Percentiles rank a stretch among this genome's conserved stretches.
These are phyloP conservation scores for Amazonetta brasiliensis DNA, from an alignment of 2,797 vertebrate genomes.

Conservation along the genomic window DNA sequence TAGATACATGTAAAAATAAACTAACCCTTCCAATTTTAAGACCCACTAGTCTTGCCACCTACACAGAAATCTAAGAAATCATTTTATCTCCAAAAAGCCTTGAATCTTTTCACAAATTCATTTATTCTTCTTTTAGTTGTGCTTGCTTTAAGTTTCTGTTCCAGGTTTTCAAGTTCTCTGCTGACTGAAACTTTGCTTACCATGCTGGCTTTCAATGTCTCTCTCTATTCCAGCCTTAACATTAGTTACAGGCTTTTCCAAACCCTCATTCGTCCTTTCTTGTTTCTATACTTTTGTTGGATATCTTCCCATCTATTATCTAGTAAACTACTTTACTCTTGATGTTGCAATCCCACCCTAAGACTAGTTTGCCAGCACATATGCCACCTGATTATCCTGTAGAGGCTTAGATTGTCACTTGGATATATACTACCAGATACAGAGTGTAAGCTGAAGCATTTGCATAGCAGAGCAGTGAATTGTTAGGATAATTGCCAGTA, in stretches of 20 bases:
- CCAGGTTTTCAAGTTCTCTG: background rate
- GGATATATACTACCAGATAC: background rate
- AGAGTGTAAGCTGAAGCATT: background rate
- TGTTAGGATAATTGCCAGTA: background rate
- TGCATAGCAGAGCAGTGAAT: background rate
- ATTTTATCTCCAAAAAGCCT: background rate
- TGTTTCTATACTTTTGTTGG: background rate
- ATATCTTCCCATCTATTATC: background rate
- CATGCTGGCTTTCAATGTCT: background rate
- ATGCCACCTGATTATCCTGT: background rate
- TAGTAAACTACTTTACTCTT: background rate
- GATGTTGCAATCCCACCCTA: background rate
- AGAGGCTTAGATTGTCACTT: background rate
- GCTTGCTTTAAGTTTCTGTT: background rate
- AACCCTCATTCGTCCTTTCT: background rate
- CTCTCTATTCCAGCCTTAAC: background rate
- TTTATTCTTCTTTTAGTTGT: background rate
- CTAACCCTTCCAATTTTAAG: background rate
- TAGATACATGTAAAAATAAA: background rate
- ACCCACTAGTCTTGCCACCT: background rate
- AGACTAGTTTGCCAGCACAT: background rate
- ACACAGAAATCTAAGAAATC: background rate
- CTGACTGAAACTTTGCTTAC: background rate
- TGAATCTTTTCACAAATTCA: background rate
- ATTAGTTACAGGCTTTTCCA: background rate